Conservation (phyloP, 37 sponge, comb jelly and placozoan species). For the Oopsacas minuta region DNA sequence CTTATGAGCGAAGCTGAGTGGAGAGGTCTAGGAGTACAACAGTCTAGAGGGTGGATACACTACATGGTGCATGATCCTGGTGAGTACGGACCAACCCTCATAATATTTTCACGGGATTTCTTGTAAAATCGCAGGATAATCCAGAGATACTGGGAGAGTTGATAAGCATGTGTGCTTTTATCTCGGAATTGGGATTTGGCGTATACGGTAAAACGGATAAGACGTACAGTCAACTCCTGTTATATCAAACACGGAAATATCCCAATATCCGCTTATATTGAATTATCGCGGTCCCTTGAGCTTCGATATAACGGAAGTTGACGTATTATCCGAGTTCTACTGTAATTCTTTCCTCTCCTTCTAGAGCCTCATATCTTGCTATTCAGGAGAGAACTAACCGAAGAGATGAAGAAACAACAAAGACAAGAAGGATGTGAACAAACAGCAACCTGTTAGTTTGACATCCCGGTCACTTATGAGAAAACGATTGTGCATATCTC, state of each 20-base stretch:
- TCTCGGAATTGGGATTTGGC: too few relatives aligned
- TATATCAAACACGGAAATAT: too few relatives aligned
- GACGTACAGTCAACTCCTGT: too few relatives aligned
- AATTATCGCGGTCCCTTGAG: neutral
- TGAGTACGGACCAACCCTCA: neutral
- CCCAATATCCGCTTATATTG: too few relatives aligned
- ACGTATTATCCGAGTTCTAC: neutral
- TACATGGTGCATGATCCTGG: slow-evolving; percentile 86
- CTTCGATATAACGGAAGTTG: neutral
- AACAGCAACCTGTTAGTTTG: neutral
- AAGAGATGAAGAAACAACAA: slow-evolving; percentile 18
- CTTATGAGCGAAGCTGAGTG: slow-evolving; percentile 83
- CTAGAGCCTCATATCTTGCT: slow-evolving; percentile 83
- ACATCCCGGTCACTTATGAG: neutral
- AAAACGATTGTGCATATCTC: neutral
- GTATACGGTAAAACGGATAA: too few relatives aligned
- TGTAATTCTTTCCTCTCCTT: neutral
- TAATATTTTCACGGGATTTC: too few relatives aligned
- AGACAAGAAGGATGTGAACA: neutral
- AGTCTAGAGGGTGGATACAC: slow-evolving; percentile 87
- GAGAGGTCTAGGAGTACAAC: slow-evolving; percentile 81
- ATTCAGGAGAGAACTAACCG: slow-evolving; percentile 73
- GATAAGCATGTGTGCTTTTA: too few relatives aligned
- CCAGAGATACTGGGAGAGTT: too few relatives aligned
- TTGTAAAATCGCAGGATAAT: too few relatives aligned